Evolutionary conservation across 2,888 invertebrate species (phyloP), one percentile per base, ranked within the genome.

Genomic region (Meteorus cinctellus): DNA sequence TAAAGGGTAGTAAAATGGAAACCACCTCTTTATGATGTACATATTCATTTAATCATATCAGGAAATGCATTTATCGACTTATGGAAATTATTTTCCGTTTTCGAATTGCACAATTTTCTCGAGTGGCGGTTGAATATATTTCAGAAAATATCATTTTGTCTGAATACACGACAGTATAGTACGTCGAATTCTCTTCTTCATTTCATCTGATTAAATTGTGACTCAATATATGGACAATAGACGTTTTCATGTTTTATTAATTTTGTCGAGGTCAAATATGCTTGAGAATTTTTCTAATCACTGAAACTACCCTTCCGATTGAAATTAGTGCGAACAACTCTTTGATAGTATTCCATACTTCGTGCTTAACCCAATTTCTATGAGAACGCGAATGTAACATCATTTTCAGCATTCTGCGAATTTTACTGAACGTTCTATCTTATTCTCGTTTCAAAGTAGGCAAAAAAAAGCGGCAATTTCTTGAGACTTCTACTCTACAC

Each of bases 291-390:
- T 4, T 60, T n/a, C 27, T 55, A 59, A 55, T 67, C 73, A 36
- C 31, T 67, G 75, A 77, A 34, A 34, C 34, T 67, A 74, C 76
- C 71, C 60, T 69, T 74, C 75, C 74, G 68, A 69, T 77, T 73
- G 80, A 83, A 82, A 85, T 85, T 83, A 83, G 84, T 83, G 83
- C 83, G 85, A 85, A 85, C 79, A 84, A 84, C 72, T 81, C 77
- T 84, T 82, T 81, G 81, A 85, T 83, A 72, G 51, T 63, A 29
- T 66, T 10, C 62, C 19, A 62, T 75, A 68, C 45, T 65, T 27
- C 29, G 19, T 29, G 31, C 65, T 75, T 67, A 51, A 51, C 65
- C 62, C 72, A 8, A 1, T 6, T 34, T 34, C 8, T 24, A 24
- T 24, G 24, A 24, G 24, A 1, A 24, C 24, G 1, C 24, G 24